These are phyloP conservation scores for Arge pagana DNA, from an alignment of 2,888 invertebrate species.

Conservation along the genomic window DNA sequence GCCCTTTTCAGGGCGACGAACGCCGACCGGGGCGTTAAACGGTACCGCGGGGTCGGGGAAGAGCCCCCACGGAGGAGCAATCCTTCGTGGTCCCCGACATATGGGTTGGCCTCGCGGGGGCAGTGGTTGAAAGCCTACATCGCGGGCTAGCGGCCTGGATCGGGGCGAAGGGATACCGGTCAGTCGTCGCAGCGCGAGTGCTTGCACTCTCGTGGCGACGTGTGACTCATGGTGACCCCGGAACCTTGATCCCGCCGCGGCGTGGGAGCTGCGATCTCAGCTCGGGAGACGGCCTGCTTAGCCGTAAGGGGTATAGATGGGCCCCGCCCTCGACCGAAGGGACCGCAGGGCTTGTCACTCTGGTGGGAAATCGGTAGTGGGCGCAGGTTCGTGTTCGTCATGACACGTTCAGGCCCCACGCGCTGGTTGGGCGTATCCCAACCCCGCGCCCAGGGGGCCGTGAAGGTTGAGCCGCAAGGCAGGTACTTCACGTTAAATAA, in stretches of 20 bases:
- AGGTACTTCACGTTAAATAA: constrained; percentile 5
- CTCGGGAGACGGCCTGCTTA: constrained; percentile 6
- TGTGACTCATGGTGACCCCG: background rate
- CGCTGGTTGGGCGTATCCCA: constrained; percentile 7
- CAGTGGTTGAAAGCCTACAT: constrained; percentile 10
- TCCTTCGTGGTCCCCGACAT: background rate
- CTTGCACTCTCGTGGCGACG: too few species aligned
- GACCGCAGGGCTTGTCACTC: background rate
- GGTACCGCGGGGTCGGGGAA: constrained; percentile 8
- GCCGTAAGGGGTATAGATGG: constrained; percentile 4
- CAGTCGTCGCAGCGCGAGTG: background rate
- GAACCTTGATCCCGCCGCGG: background rate
- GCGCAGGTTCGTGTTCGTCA: too few species aligned
- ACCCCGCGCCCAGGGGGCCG: constrained; percentile 7
- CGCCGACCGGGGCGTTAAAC: background rate
- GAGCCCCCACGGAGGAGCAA: background rate
- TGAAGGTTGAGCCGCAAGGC: background rate
- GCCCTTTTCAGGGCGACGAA: background rate
- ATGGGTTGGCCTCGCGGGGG: background rate
- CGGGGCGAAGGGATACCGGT: background rate
- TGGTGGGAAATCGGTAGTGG: background rate
- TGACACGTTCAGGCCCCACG: background rate
- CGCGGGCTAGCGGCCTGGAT: constrained; percentile 1
- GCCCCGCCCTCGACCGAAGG: background rate
- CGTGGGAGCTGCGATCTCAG: constrained; percentile 11